Conservation (phyloP, 2,113 vertebrate species). For the Azemiops feae region DNA sequence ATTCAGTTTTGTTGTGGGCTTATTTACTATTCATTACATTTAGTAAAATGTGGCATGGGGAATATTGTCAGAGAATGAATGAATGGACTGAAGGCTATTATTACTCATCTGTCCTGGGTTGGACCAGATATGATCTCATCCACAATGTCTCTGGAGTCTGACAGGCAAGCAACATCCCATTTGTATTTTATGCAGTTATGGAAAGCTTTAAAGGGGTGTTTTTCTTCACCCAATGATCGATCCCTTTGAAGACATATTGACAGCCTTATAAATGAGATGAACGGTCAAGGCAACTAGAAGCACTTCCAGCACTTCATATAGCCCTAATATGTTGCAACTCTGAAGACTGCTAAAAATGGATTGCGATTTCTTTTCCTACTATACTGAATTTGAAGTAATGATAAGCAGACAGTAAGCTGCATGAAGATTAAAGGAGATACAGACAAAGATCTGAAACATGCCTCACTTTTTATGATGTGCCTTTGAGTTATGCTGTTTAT, state of each 20-base stretch:
- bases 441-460: not conserved
- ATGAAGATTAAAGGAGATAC: constrained; percentile 5
- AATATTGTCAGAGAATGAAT: not conserved
- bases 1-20: not conserved
- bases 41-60: not conserved
- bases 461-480: constrained; percentile 31
- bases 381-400: constrained; percentile 1
- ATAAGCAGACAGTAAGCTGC: constrained; percentile 29
- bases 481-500: constrained; percentile 43
- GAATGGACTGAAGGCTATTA: not conserved
- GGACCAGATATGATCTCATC: not conserved
- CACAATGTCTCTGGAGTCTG: not conserved
- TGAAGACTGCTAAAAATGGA: not conserved
- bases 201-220: not conserved
- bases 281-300: not conserved
- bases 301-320: not conserved
- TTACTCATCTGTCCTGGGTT: not conserved
- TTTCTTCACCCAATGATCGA: not conserved
- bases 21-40: not conserved
- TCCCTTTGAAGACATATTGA: not conserved
- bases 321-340: not conserved
- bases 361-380: not conserved
- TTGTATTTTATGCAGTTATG: not conserved
- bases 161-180: not conserved
- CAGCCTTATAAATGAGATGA: not conserved